Conservation (phyloP, 2,113 vertebrate genomes). For the Ramphastos sulfuratus region DNA sequence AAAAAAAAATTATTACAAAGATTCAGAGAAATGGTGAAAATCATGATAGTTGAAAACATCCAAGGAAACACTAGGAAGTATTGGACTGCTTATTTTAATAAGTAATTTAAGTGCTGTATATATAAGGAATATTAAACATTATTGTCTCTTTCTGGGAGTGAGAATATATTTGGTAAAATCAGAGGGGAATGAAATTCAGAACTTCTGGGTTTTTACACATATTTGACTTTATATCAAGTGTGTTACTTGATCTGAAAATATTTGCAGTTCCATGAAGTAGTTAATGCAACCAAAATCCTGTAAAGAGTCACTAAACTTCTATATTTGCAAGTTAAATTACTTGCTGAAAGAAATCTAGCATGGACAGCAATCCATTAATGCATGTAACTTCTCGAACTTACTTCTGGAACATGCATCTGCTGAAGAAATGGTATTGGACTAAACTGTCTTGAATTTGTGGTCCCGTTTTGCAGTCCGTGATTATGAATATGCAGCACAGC, state of each 20-base stretch:
- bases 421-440: background rate
- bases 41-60: background rate
- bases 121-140: background rate
- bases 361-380: background rate
- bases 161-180: background rate
- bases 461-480: background rate
- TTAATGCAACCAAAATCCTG: background rate
- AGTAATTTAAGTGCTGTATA: rapidly evolving
- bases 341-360: background rate
- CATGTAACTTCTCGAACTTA: background rate
- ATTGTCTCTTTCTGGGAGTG: background rate
- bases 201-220: background rate
- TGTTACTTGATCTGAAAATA: background rate
- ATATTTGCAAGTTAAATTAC: background rate
- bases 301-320: background rate
- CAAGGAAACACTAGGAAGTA: background rate
- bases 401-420: background rate
- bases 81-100: background rate
- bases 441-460: background rate
- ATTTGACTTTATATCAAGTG: background rate
- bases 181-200: background rate
- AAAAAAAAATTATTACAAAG: background rate
- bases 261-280: background rate
- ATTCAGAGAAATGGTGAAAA: background rate
- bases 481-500: background rate